Percentiles rank a stretch among this genome's conserved stretches.
These are phyloP conservation scores for Microdon myrmicae DNA, from an alignment of 2,888 invertebrate genomes.

Conservation along the genomic window DNA sequence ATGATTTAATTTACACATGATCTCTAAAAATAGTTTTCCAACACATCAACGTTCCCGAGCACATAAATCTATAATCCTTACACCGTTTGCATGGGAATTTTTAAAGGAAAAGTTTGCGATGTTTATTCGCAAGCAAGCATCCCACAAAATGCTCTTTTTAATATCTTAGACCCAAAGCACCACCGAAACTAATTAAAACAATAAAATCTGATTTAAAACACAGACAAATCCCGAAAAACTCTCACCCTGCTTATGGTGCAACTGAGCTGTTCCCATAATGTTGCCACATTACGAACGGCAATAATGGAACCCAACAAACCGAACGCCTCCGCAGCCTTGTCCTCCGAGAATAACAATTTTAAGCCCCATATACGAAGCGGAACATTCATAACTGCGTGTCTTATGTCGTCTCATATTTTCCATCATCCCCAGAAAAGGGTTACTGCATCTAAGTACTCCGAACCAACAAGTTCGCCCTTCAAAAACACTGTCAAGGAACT, in stretches of 20 bases:
- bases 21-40: too few species aligned
- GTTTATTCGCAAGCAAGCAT: too few species aligned
- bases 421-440: neutral
- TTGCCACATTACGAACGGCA: conserved; percentile 12
- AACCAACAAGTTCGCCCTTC: too few species aligned
- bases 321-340: conserved; percentile 7
- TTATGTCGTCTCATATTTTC: conserved; percentile 29
- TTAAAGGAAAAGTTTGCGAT: too few species aligned
- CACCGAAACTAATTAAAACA: conserved; percentile 33
- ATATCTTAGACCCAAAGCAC: too few species aligned
- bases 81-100: too few species aligned
- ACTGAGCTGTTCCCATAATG: conserved; percentile 39
- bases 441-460: too few species aligned
- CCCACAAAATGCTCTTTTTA: too few species aligned
- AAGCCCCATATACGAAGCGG: conserved; percentile 21
- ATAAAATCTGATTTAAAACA: conserved; percentile 30
- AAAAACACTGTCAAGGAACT: too few species aligned
- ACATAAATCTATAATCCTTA: too few species aligned
- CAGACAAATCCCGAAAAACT: conserved; percentile 12
- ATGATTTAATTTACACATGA: too few species aligned
- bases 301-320: conserved; percentile 10
- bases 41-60: too few species aligned
- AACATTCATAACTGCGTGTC: conserved; percentile 33
- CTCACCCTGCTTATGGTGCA: conserved; percentile 16
- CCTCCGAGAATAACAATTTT: conserved; percentile 25